These are phyloP conservation scores for Drosophila melanocephala DNA, from an alignment of 2,888 invertebrate species.

Conservation along the genomic window DNA sequence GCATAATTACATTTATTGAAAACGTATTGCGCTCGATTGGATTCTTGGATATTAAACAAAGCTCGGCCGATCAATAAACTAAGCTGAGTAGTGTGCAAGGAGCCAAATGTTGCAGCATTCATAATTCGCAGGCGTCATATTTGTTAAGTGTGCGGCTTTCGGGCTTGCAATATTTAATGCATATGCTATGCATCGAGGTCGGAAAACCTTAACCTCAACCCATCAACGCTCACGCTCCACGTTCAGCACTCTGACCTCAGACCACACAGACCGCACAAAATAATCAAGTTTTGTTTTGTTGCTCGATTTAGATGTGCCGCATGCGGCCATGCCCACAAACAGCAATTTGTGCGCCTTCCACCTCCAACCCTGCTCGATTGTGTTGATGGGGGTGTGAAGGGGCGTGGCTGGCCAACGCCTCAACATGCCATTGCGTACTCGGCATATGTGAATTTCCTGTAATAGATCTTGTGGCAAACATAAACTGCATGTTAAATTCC, in stretches of 20 bases:
- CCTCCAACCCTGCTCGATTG: slow-evolving; percentile 10
- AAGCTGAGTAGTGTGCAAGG: slow-evolving; percentile 13
- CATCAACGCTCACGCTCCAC: slow-evolving; percentile 4
- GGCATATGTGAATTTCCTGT: slow-evolving; percentile 80
- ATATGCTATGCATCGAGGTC: slow-evolving; percentile 28
- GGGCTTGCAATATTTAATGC: slow-evolving; percentile 65
- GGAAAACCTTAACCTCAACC: slow-evolving; percentile 37
- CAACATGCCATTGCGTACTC: slow-evolving; percentile 50
- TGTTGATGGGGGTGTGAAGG: slow-evolving; percentile 12
- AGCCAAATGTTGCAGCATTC: slow-evolving; percentile 18
- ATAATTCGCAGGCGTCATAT: slow-evolving; percentile 74
- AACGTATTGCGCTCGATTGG: slow-evolving; percentile 35
- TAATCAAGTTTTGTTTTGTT: slow-evolving; percentile 84
- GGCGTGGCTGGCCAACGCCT: slow-evolving; percentile 49
- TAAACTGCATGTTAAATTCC: slow-evolving; percentile 82
- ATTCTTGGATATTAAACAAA: slow-evolving; percentile 37
- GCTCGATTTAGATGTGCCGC: slow-evolving; percentile 84
- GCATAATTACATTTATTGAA: slow-evolving; percentile 34
- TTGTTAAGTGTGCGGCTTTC: slow-evolving; percentile 69
- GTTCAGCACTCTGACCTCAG: slow-evolving; percentile 17
- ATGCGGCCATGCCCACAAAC: slow-evolving; percentile 77
- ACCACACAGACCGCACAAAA: slow-evolving; percentile 78
- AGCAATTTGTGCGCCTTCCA: slow-evolving; percentile 78
- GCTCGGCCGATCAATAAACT: slow-evolving; percentile 38
- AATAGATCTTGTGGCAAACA: slow-evolving; percentile 83